Evolutionary conservation across 2,797 vertebrate species (phyloP).

Genomic region (Neopelma chrysocephalum): DNA sequence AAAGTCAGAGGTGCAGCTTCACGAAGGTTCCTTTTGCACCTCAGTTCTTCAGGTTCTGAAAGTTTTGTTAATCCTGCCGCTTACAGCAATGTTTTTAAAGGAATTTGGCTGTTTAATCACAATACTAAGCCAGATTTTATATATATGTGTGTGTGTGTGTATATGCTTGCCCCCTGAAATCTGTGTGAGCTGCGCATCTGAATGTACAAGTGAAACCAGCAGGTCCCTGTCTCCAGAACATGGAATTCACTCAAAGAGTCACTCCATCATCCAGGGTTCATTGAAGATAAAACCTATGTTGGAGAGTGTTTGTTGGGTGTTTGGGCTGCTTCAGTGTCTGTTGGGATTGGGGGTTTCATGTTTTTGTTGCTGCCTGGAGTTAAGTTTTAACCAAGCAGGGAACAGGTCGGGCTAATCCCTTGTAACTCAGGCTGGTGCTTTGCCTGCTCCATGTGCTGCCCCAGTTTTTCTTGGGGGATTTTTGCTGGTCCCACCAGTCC

Average conservation of each 20-base stretch:
- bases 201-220: neutral
- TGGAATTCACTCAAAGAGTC: neutral
- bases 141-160: rapidly evolving
- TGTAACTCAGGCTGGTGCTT: neutral
- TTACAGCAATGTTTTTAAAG: neutral
- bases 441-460: neutral
- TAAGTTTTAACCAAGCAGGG: neutral
- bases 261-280: neutral
- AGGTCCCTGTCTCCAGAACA: neutral
- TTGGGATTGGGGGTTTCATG: neutral
- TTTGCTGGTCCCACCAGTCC: neutral
- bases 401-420: no score
- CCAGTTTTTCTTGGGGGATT: rapidly evolving
- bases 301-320: neutral
- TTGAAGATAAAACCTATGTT: neutral
- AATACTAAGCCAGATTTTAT: neutral
- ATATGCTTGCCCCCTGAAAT: neutral
- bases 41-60: neutral
- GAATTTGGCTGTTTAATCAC: neutral
- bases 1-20: neutral
- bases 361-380: neutral
- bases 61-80: neutral
- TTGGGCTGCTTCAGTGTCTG: neutral
- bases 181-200: neutral
- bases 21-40: neutral